Evolutionary conservation across 2,797 vertebrate genomes (phyloP).

Genomic region (Melanotaenia trifasciata): DNA sequence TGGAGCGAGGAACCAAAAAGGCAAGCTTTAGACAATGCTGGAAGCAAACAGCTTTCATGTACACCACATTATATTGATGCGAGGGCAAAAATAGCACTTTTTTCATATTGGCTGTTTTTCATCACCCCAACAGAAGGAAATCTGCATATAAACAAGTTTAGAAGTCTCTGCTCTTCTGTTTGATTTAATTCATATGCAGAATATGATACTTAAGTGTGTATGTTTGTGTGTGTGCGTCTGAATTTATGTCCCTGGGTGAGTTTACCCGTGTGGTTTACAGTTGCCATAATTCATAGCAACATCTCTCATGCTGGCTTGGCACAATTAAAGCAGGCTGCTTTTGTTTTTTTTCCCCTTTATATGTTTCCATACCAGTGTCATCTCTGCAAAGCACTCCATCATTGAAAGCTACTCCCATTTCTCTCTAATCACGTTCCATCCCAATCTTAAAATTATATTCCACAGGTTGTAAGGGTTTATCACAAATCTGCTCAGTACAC

Average conservation of each 20-base stretch:
- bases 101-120: conserved; percentile 58
- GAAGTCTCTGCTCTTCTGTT: conserved; percentile 50
- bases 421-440: conserved; percentile 56
- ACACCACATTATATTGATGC: conserved; percentile 36
- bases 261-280: conserved; percentile 52
- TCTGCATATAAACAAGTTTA: conserved; percentile 76
- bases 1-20: conserved; percentile 42
- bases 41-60: conserved; percentile 56
- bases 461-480: conserved; percentile 62
- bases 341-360: conserved; percentile 38
- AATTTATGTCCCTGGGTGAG: conserved; percentile 42
- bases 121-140: conserved; percentile 46
- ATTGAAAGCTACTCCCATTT: conserved; percentile 53
- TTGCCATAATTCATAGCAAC: conserved; percentile 63
- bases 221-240: conserved; percentile 45
- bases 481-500: conserved; percentile 43
- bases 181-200: conserved; percentile 60
- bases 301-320: conserved; percentile 57
- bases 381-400: conserved; percentile 30
- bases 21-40: conserved; percentile 29
- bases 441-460: conserved; percentile 56
- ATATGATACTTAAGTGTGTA: conserved; percentile 41
- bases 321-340: conserved; percentile 69
- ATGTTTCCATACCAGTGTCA: conserved; percentile 37
- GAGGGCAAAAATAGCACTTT: conserved; percentile 61